Percentiles rank a stretch among this genome's conserved stretches.
Evolutionary conservation across 1,140 invertebrate species (phyloP).

Genomic region (Aphelinus atriplicis): DNA sequence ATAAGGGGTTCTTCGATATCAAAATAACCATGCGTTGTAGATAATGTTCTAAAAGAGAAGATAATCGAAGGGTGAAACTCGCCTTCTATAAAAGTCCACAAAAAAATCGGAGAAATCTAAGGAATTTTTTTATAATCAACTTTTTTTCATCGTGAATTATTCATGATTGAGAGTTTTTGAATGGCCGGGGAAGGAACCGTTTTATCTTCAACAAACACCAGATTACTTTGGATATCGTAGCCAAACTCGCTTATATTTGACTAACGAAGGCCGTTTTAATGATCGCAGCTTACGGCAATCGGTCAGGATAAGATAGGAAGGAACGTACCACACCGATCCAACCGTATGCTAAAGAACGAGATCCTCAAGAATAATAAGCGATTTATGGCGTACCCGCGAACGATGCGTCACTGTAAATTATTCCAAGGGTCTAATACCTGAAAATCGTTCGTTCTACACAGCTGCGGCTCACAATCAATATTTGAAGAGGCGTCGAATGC

Average conservation of each 20-base stretch:
- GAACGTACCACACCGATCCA: too few species aligned
- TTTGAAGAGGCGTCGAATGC: not conserved
- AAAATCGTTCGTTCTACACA: not conserved
- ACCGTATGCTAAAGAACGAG: not conserved
- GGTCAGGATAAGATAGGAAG: not conserved
- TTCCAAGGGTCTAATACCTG: not conserved
- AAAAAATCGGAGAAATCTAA: too few species aligned
- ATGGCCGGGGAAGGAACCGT: too few species aligned
- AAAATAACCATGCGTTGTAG: too few species aligned
- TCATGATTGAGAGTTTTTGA: too few species aligned
- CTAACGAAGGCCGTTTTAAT: conserved; percentile 1
- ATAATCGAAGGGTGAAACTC: too few species aligned
- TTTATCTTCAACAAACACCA: not conserved
- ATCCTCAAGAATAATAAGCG: not conserved
- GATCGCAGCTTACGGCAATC: not conserved
- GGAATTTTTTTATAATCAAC: too few species aligned
- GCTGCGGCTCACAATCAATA: not conserved
- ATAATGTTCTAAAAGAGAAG: too few species aligned
- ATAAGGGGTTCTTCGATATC: too few species aligned
- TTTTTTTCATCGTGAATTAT: too few species aligned
- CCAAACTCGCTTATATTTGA: not conserved
- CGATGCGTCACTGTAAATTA: not conserved
- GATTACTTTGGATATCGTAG: too few species aligned
- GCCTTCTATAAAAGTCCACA: too few species aligned
- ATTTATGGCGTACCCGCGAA: not conserved